Conservation (phyloP, 1,140 invertebrate species). For the Drosophila novamexicana region DNA sequence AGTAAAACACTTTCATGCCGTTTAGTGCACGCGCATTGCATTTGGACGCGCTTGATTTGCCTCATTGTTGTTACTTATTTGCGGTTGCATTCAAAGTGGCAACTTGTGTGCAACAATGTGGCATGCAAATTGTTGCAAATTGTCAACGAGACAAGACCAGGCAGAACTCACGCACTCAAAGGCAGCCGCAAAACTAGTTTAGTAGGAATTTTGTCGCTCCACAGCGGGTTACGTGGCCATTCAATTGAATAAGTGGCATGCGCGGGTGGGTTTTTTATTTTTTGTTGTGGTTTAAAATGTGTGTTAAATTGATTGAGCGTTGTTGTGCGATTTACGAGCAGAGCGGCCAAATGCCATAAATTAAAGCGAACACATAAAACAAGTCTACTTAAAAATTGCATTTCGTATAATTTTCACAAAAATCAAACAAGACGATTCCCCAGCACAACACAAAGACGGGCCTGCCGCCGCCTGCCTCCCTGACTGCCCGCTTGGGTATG, state of each 20-base stretch:
- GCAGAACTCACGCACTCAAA: conserved; percentile 8
- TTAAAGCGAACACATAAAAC: conserved; percentile 57
- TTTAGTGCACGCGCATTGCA: conserved; percentile 29
- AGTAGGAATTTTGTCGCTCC: conserved; percentile 63
- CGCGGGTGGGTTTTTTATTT: background rate
- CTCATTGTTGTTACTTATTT: conserved; percentile 49
- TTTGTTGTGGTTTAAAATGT: conserved; percentile 41
- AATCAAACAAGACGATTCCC: conserved; percentile 36
- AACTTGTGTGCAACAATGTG: conserved; percentile 45
- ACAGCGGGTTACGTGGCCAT: conserved; percentile 60
- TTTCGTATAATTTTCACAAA: conserved; percentile 76
- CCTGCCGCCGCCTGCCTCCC: background rate
- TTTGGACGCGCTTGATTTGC: conserved; percentile 46
- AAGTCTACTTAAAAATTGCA: conserved; percentile 69
- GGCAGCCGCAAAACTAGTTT: conserved; percentile 66
- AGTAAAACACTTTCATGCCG: conserved; percentile 33
- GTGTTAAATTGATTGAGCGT: conserved; percentile 73
- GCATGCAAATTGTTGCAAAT: conserved; percentile 36
- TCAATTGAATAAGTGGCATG: conserved; percentile 69
- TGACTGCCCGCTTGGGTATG: conserved; percentile 15
- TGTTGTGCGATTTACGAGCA: conserved; percentile 30
- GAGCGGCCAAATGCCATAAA: conserved; percentile 53
- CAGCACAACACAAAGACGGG: conserved; percentile 30
- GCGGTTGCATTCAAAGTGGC: conserved; percentile 26
- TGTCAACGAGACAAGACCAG: conserved; percentile 19